Conservation (phyloP, 2,113 vertebrate species). For the Macrotis lagotis region DNA sequence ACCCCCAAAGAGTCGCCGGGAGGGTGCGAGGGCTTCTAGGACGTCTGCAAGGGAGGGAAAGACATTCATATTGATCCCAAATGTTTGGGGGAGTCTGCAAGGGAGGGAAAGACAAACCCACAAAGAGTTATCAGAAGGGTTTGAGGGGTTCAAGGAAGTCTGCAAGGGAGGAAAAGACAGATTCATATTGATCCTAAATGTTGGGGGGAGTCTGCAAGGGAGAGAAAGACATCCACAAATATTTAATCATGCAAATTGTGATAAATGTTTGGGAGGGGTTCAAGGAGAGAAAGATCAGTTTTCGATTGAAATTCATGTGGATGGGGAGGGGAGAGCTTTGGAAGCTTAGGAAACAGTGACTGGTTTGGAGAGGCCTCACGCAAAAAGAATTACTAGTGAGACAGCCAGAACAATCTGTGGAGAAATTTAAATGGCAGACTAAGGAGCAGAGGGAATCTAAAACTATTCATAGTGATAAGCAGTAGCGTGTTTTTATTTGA, state of each 20-base stretch:
- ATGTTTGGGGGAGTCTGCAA: too few relatives aligned
- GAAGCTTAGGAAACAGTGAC: not conserved
- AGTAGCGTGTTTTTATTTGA: not conserved
- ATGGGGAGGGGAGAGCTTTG: not conserved
- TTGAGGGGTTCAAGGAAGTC: too few relatives aligned
- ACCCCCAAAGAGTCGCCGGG: too few relatives aligned
- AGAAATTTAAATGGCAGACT: not conserved
- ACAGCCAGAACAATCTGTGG: not conserved
- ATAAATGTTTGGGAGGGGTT: not conserved
- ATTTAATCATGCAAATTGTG: not conserved
- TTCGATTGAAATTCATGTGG: not conserved
- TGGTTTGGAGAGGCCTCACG: not conserved
- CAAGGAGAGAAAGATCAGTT: not conserved
- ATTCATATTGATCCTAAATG: too few relatives aligned
- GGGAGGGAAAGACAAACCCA: not conserved
- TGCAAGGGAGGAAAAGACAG: too few relatives aligned
- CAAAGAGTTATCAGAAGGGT: too few relatives aligned
- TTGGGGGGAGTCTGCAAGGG: not conserved
- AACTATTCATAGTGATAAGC: not conserved
- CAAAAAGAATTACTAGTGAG: not conserved
- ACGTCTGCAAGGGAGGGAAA: too few relatives aligned
- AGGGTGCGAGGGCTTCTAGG: too few relatives aligned
- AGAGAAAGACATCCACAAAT: not conserved
- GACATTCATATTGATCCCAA: too few relatives aligned
- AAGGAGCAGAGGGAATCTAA: not conserved